phyloP scores from a whole-genome alignment of 2,888 invertebrate genomes.

The Drosophila anomelani region DNA sequence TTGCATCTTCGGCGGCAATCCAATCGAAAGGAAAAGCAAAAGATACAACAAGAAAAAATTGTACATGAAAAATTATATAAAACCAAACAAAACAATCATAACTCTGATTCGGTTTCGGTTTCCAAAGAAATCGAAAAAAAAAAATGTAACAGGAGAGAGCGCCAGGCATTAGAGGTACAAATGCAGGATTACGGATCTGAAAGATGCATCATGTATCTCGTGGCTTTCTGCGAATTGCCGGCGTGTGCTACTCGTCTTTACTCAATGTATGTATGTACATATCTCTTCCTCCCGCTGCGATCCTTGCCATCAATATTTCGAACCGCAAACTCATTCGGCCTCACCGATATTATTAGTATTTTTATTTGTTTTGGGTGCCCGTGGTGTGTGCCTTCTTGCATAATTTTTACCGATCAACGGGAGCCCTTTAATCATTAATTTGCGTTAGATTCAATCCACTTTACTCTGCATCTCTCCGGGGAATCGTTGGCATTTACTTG shows the following conservation, averaged over 20 bases:
- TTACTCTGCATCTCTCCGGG: constrained; percentile 15
- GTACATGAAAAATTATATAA: constrained; percentile 75
- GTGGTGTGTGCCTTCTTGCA: constrained; percentile 50
- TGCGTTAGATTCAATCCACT: constrained; percentile 59
- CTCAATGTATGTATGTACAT: not conserved
- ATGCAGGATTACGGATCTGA: not conserved
- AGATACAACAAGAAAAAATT: constrained; percentile 30
- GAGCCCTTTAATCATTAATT: constrained; percentile 70
- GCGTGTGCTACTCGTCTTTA: constrained; percentile 70
- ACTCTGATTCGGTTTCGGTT: constrained; percentile 33
- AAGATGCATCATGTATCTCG: constrained; percentile 22
- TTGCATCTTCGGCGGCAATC: constrained; percentile 64
- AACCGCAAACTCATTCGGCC: constrained; percentile 72
- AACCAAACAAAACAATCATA: constrained; percentile 21
- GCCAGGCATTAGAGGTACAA: constrained; percentile 28
- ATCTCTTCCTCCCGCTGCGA: constrained; percentile 59
- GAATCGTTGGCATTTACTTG: not conserved
- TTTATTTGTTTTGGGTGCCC: constrained; percentile 21
- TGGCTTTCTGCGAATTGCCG: constrained; percentile 62
- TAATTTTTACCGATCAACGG: constrained; percentile 56
- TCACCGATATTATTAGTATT: constrained; percentile 40
- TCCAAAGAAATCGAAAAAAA: constrained; percentile 59
- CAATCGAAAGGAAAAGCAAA: constrained; percentile 32
- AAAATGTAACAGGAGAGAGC: constrained; percentile 55
- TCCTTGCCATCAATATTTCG: constrained; percentile 24